Evolutionary conservation across 2,888 invertebrate species (phyloP), one percentile per base, ranked within the genome.

Genomic region (Ditula angustiorana): DNA sequence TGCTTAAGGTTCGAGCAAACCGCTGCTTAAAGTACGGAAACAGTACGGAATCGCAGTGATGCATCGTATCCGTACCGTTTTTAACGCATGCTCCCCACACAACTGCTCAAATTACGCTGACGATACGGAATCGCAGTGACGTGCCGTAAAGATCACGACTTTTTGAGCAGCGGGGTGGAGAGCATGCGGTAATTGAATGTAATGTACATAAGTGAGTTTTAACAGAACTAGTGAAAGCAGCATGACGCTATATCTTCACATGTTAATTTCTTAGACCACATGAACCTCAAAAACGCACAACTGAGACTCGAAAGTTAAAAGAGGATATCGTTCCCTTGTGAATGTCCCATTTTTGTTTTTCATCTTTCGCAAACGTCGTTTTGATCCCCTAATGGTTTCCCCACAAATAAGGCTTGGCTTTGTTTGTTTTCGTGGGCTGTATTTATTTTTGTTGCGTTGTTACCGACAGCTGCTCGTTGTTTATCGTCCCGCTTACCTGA

Each of bases 371-470:
- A 79, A 80, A 76, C 77, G 77, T 79, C 78, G 77, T 79, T 80
- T 81, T 83, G 81, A 83, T 84, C 85, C 83, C 84, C 82, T 83
- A 87, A 88, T 88, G 86, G 85, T 85, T 83, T 82, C 78, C 80
- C 83, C 83, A 82, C 88, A 87, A 88, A 87, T 87, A 88, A 85
- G 87, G 85, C 84, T 84, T 76, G 76, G 77, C 78, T 81, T 85
- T 86, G 83, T 87, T 87, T 88, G 86, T 84, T 83, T 83, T 80
- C 77, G 78, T 76, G 74, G 77, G 82, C 80, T 82, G 83, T 87
- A 83, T 88, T 87, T 88, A 87, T 87, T 87, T 87, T 82, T 72
- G 80, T 72, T 72, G 79, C 79, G 77, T 82, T 82, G 84, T 81
- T 82, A 80, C 82, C 82, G 81, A 82, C 87, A 87, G 84, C 86